Percentiles rank a stretch among this genome's conserved stretches.
These are phyloP conservation scores for Hemistola chrysoprasaria DNA, from an alignment of 2,888 invertebrate species.

Conservation along the genomic window DNA sequence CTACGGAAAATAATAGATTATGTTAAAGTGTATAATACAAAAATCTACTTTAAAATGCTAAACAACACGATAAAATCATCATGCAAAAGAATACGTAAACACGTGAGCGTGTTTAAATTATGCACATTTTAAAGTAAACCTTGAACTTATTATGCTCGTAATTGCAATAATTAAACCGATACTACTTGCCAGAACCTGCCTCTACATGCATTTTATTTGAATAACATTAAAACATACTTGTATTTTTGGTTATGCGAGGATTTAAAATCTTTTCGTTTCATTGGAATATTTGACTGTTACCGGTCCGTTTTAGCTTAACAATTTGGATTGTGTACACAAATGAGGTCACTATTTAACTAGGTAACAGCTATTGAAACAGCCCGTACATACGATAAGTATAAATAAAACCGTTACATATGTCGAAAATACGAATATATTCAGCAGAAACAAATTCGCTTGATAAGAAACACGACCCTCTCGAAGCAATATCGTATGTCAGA, in stretches of 20 bases:
- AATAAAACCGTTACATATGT: no score
- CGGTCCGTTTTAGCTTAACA: no score
- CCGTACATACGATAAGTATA: no score
- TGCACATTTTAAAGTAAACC: constrained; percentile 61
- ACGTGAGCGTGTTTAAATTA: constrained; percentile 62
- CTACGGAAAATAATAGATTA: constrained; percentile 20
- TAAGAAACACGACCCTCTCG: not conserved
- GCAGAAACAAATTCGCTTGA: no score
- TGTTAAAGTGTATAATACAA: no score
- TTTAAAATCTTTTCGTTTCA: no score
- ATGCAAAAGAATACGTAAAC: constrained; percentile 65
- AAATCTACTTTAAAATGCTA: constrained; percentile 14
- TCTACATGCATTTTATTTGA: constrained; percentile 20
- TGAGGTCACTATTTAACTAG: no score
- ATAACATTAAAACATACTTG: constrained; percentile 11
- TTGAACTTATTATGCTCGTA: constrained; percentile 58
- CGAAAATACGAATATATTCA: no score
- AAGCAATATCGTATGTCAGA: constrained; percentile 27
- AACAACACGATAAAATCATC: constrained; percentile 58
- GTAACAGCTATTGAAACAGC: no score
- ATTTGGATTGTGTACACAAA: no score
- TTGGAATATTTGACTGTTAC: no score
- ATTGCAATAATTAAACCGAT: constrained; percentile 28
- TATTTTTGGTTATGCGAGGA: no score
- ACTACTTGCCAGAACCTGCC: constrained; percentile 19